Evolutionary conservation across 2,888 invertebrate species (phyloP), one percentile per base, ranked within the genome.

Genomic region (Pandemis corylana): DNA sequence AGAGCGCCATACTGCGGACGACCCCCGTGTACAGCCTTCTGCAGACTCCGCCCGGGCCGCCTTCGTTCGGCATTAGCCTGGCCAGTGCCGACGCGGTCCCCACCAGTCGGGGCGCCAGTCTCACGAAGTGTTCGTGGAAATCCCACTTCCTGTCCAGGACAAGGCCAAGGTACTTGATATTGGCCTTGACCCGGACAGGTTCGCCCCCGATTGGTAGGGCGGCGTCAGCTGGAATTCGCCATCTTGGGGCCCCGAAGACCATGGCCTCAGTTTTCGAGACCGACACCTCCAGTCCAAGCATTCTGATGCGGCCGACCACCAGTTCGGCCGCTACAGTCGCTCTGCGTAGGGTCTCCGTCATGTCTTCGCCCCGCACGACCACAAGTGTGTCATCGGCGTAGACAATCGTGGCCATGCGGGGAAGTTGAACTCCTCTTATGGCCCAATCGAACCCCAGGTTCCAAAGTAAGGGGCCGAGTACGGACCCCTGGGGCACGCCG

Each of bases 391-490:
- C 59, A 4, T 59, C 59, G 7, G 59, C 59, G 10, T 59, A 59
- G 28, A 10, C 59, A 59, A 59, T 28, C 3, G 28, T 36, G 10
- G 61, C 12, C 61, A 62, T 62, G 12, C 61, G 61, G 20, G 61
- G 41, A 0, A 53, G 28, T 13, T 20, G 51, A 1, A n/a, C 36
- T 13, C 51, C 66, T 0, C 66, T 5, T 5, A 66, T 66, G 0
- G 15, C 67, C 41, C 36, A 67, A 13, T 67, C 67, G 41, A 28
- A 67, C 6, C 49, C 51, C 3, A 51, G n/a, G 13, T 59, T 59
- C 59, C 59, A 59, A 0, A 59, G 28, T 0, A 59, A 28, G 12
- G 59, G 59, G 0, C 59, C 67, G 4, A 53, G 10, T 0, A 67
- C 67, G 2, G 67, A 67, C 36, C 59, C 59, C 59, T 59, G 28